These are phyloP conservation scores for Macrotus californicus DNA, from an alignment of 2,113 vertebrate species.

Conservation along the genomic window DNA sequence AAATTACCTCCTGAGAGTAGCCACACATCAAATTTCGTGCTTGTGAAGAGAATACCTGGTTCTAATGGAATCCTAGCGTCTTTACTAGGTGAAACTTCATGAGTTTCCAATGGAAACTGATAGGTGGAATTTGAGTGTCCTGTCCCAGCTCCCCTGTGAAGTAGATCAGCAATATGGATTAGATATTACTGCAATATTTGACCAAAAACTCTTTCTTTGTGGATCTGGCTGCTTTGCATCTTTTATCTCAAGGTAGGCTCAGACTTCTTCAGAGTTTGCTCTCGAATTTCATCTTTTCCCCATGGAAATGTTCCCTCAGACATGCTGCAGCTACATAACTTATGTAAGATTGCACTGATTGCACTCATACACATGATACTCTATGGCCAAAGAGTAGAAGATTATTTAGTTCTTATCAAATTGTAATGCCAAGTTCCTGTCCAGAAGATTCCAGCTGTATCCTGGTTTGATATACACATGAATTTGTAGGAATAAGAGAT, in stretches of 20 bases:
- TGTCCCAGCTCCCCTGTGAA: background rate
- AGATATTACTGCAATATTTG: conserved; percentile 16
- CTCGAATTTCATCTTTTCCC: conserved; percentile 3
- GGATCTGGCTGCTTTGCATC: background rate
- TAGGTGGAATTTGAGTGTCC: background rate
- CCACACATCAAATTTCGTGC: background rate
- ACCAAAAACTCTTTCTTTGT: background rate
- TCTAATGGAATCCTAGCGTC: background rate
- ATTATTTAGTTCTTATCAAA: conserved; percentile 8
- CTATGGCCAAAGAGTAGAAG: conserved; percentile 7
- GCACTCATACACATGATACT: background rate
- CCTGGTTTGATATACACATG: conserved; percentile 27
- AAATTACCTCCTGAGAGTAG: background rate
- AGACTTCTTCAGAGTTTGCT: background rate
- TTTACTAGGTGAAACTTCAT: conserved; percentile 10
- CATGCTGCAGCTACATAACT: background rate
- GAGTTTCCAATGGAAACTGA: background rate
- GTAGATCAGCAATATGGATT: background rate
- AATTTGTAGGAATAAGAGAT: conserved; percentile 22
- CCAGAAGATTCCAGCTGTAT: background rate
- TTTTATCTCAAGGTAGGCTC: conserved; percentile 14
- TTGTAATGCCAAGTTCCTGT: conserved; percentile 5
- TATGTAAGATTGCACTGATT: background rate
- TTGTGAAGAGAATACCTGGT: background rate
- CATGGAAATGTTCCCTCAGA: conserved; percentile 4